Evolutionary conservation across 2,888 invertebrate species (phyloP), one percentile per base, ranked within the genome.

Genomic region (Stenichneumon culpator): DNA sequence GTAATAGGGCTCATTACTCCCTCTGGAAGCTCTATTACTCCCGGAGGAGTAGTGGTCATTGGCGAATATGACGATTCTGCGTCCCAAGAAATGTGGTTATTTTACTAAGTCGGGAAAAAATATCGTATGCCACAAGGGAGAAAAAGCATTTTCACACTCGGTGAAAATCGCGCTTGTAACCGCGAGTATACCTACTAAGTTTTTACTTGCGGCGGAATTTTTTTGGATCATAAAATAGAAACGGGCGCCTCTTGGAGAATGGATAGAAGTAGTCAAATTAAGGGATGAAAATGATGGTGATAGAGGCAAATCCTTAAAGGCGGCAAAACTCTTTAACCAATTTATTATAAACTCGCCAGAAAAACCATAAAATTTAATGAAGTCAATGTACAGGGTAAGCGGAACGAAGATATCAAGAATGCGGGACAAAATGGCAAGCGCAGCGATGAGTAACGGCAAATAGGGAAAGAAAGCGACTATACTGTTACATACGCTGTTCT

Each of bases 331-430:
- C 83, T 84, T 79, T 80, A 84, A 57, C 87, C 90, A 90, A 92
- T 92, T 91, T 91, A 89, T 90, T 88, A 87, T 91, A 90, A 92
- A 91, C 86, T 89, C 80, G 1, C 14, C 36, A 63, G 74, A 11
- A 69, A 28, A 16, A 69, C 67, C 67, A 25, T 60, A 70, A 67
- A 74, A 83, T 82, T 83, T 82, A 74, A 82, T 72, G 54, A 81
- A 67, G 3, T 3, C 39, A 85, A 77, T 60, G 47, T 78, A 74
- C 79, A 70, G 63, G 54, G 77, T 32, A 28, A 54, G 54, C 54
- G 39, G 87, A 87, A 90, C 88, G 86, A 89, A 88, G 86, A 90
- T 90, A 90, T 90, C 88, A 89, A 88, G 86, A 84, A 83, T 22
- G 16, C 50, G 80, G 70, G 77, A 28, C 28, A 80, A 67, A 75